phyloP scores from a whole-genome alignment of 2,797 vertebrate species.

The Chelon auratus region DNA sequence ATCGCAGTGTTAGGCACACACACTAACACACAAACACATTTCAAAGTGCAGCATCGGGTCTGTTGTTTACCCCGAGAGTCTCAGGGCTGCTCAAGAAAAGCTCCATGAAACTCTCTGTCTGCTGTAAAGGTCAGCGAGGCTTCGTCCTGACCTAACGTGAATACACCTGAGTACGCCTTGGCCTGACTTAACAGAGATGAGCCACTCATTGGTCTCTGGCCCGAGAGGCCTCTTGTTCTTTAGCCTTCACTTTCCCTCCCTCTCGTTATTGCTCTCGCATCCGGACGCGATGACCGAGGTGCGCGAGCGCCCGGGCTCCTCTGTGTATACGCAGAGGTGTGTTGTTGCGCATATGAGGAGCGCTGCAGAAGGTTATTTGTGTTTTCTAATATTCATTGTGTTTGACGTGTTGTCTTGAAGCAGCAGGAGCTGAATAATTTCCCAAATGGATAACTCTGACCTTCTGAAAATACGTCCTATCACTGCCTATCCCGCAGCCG shows the following conservation, averaged over 20 bases:
- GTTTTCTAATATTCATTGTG: conserved; percentile 75
- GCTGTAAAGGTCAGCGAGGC: conserved; percentile 77
- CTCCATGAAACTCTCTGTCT: conserved; percentile 67
- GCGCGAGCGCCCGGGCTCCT: conserved; percentile 19
- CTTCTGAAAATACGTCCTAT: conserved; percentile 79
- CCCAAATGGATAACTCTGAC: conserved; percentile 80
- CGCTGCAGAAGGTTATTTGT: conserved; percentile 69
- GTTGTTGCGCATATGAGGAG: conserved; percentile 42
- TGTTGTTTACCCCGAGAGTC: conserved; percentile 66
- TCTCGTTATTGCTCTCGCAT: conserved; percentile 50
- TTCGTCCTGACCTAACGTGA: conserved; percentile 69
- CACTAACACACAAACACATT: conserved; percentile 19
- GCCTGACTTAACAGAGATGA: conserved; percentile 72
- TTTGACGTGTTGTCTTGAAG: conserved; percentile 74
- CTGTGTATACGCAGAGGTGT: conserved; percentile 44
- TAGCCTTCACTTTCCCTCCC: conserved; percentile 56
- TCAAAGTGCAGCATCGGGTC: conserved; percentile 49
- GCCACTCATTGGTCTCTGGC: conserved; percentile 60
- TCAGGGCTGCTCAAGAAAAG: conserved; percentile 57
- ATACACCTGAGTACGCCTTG: conserved; percentile 68
- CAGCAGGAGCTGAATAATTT: conserved; percentile 78
- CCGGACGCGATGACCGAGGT: conserved; percentile 22
- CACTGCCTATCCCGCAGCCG: conserved; percentile 47
- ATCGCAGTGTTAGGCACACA: conserved; percentile 21
- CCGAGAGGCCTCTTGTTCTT: conserved; percentile 62